Percentiles rank a stretch among this genome's conserved stretches.
phyloP scores from a whole-genome alignment of 2,797 vertebrate genomes.

The Myoxocephalus aenaeus region DNA sequence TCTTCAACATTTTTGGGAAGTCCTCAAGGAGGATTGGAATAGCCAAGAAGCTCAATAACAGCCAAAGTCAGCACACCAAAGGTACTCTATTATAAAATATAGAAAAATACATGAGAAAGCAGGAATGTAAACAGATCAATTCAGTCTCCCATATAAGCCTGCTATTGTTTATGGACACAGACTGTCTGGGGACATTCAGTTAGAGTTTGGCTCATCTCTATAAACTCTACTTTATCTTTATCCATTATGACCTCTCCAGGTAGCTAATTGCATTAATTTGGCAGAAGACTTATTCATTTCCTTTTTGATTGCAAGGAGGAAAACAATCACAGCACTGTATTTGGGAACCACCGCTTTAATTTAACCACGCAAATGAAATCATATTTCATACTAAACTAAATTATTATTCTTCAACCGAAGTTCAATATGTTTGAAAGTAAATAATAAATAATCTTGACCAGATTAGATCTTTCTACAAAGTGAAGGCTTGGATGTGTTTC shows the following conservation, averaged over 20 bases:
- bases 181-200: constrained; percentile 12
- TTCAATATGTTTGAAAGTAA: constrained; percentile 15
- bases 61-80: constrained; percentile 18
- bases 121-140: constrained; percentile 32
- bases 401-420: constrained; percentile 4
- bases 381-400: constrained; percentile 9
- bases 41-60: constrained; percentile 2
- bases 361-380: constrained; percentile 2
- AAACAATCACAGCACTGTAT: constrained; percentile 26
- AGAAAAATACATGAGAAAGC: constrained; percentile 6
- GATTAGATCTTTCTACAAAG: constrained; percentile 11
- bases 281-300: constrained; percentile 9
- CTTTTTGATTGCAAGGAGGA: constrained; percentile 23
- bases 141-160: neutral
- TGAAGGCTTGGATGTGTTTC: constrained; percentile 1
- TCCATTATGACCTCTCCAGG: constrained; percentile 1
- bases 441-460: constrained; percentile 17
- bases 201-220: constrained; percentile 15
- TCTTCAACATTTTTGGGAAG: neutral
- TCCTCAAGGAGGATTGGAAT: neutral
- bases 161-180: neutral
- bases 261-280: constrained; percentile 16
- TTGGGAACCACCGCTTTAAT: constrained; percentile 2
- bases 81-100: constrained; percentile 1
- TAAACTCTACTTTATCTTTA: constrained; percentile 1